Conservation (phyloP, 2,113 vertebrate genomes). For the Nematolebias whitei region DNA sequence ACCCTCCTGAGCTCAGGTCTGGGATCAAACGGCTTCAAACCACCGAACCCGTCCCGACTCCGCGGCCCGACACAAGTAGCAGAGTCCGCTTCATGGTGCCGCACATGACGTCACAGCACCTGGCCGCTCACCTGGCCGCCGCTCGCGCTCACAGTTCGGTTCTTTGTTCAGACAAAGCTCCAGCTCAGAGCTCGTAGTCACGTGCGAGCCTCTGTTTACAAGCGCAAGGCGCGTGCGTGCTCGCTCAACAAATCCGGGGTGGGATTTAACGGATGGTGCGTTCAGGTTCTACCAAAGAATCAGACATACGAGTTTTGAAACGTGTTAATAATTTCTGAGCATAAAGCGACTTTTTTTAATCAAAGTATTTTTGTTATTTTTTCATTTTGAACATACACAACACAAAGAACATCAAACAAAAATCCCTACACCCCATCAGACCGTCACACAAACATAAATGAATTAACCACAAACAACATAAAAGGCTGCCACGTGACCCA, state of each 20-base stretch:
- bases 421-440: too few species aligned
- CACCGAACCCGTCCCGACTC: constrained; percentile 8
- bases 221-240: constrained; percentile 71
- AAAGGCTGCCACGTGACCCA: too few species aligned
- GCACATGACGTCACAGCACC: constrained; percentile 51
- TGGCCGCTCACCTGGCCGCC: constrained; percentile 42
- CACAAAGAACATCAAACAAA: too few species aligned
- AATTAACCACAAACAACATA: too few species aligned
- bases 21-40: constrained; percentile 29
- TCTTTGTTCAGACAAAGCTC: constrained; percentile 78
- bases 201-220: constrained; percentile 91
- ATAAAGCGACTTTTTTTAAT: too few species aligned
- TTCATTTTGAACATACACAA: too few species aligned
- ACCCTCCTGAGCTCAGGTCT: constrained; percentile 20
- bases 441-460: too few species aligned
- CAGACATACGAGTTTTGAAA: too few species aligned
- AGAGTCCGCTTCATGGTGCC: not conserved
- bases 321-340: too few species aligned
- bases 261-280: constrained; percentile 50
- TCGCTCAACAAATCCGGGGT: constrained; percentile 69
- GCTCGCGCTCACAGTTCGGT: constrained; percentile 24
- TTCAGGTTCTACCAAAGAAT: not conserved
- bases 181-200: constrained; percentile 74
- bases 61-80: not conserved
- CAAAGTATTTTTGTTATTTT: too few species aligned